phyloP scores from a whole-genome alignment of 2,113 vertebrate species.

The Capreolus pygargus region DNA sequence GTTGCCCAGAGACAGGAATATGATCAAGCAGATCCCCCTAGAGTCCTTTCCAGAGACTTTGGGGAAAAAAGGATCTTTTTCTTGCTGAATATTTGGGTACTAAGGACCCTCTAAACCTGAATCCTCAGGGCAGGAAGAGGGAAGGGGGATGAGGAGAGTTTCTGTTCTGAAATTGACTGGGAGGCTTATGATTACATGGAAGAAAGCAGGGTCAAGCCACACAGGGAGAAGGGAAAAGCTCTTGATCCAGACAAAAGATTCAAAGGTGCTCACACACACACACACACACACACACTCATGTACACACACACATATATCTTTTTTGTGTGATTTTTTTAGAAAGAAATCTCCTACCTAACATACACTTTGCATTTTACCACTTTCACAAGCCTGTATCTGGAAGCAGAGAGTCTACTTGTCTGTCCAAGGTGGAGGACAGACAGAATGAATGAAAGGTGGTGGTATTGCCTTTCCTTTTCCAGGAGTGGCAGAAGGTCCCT shows the following conservation, averaged over 20 bases:
- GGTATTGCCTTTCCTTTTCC: neutral
- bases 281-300: neutral
- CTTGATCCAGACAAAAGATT: neutral
- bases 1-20: neutral
- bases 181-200: neutral
- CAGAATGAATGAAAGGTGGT: neutral
- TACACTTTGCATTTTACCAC: neutral
- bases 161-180: neutral
- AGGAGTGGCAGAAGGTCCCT: neutral
- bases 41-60: neutral
- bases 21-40: neutral
- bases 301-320: neutral
- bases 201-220: neutral
- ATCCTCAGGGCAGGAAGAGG: neutral
- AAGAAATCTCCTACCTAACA: neutral
- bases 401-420: neutral
- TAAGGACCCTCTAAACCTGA: neutral
- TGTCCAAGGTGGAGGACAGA: neutral
- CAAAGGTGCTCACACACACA: neutral
- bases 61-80: neutral
- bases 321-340: neutral
- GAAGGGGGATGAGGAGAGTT: fast-evolving
- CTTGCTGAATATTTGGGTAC: neutral
- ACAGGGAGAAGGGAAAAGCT: neutral
- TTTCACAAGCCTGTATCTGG: neutral